phyloP scores from a whole-genome alignment of 2,888 invertebrate genomes.

The Tipula unca region DNA sequence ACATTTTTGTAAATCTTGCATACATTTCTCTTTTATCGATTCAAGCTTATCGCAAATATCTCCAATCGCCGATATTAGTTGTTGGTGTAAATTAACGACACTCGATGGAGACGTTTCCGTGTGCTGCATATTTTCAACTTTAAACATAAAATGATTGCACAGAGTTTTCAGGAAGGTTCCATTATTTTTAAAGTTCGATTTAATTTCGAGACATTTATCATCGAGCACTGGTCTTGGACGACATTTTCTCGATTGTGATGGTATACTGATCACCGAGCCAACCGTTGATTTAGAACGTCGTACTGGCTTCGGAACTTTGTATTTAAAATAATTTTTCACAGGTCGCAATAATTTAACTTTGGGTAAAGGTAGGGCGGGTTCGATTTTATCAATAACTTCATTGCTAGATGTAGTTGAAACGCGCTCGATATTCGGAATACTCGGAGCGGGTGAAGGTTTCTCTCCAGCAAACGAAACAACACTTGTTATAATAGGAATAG shows the following conservation, averaged over 20 bases:
- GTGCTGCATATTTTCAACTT: neutral
- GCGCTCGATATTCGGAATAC: neutral
- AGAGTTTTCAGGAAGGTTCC: neutral
- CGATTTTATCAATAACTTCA: neutral
- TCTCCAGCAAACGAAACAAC: neutral
- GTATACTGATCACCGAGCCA: neutral
- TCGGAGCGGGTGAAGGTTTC: neutral
- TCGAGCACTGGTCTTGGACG: neutral
- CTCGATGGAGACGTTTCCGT: neutral
- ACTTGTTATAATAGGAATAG: neutral
- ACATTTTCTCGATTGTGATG: neutral
- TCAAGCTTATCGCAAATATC: neutral
- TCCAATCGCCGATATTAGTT: neutral
- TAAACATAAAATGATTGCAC: neutral
- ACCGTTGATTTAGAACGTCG: neutral
- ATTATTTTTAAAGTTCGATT: neutral
- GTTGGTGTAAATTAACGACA: neutral
- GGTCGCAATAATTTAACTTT: neutral
- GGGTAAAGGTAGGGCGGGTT: neutral
- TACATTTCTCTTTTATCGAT: neutral
- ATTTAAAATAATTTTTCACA: neutral
- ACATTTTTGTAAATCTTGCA: neutral
- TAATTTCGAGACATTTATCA: neutral
- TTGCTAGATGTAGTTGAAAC: too few relatives aligned
- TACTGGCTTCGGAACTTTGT: neutral